phyloP scores from a whole-genome alignment of 2,113 vertebrate species.

The Balaenoptera acutorostrata region DNA sequence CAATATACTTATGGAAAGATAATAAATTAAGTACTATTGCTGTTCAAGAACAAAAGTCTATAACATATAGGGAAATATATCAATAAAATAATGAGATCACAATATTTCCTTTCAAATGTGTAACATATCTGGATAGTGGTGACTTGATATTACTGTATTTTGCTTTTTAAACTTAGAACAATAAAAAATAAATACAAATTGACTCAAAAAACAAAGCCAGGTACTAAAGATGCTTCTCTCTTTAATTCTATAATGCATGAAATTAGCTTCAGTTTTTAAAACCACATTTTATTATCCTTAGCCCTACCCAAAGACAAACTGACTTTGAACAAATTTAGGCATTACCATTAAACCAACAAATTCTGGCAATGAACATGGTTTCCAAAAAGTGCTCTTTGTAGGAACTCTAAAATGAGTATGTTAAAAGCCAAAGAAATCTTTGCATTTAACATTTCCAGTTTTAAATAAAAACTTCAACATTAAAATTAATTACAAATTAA shows the following conservation, averaged over 20 bases:
- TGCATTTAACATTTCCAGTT: background rate
- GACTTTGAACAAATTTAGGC: slow-evolving; percentile 21
- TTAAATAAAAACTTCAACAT: slow-evolving; percentile 34
- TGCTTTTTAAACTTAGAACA: slow-evolving; percentile 7
- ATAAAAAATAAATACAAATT: slow-evolving; percentile 4
- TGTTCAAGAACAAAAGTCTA: background rate
- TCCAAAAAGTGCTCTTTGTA: slow-evolving; percentile 31
- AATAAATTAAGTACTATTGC: background rate
- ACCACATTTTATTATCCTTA: slow-evolving; percentile 5
- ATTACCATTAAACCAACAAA: slow-evolving; percentile 11
- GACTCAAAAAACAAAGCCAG: slow-evolving; percentile 25
- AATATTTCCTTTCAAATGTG: slow-evolving; percentile 21
- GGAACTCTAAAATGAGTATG: slow-evolving; percentile 5
- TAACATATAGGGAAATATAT: background rate
- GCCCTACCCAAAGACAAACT: background rate
- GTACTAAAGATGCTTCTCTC: background rate
- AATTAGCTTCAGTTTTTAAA: slow-evolving; percentile 12
- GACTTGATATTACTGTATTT: background rate
- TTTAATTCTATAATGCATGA: background rate
- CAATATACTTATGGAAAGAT: background rate
- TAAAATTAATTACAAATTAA: slow-evolving; percentile 41
- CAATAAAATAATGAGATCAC: background rate
- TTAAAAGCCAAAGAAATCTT: slow-evolving; percentile 13
- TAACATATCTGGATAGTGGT: background rate
- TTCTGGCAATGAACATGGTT: background rate